phyloP scores from a whole-genome alignment of 2,113 vertebrate genomes.

The Scolopax mira region DNA sequence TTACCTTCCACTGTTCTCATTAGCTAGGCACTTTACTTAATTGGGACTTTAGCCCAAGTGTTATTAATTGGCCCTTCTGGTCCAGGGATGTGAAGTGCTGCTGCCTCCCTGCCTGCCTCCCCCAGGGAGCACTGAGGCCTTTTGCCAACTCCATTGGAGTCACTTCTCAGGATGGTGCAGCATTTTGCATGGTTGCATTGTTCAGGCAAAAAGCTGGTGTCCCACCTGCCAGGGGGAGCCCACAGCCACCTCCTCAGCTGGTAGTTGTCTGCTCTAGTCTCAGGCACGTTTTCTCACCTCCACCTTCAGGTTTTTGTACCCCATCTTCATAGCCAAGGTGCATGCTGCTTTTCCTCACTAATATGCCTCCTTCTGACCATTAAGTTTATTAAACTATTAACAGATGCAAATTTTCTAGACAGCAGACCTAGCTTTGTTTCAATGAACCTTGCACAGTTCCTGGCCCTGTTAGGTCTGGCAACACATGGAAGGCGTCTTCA shows the following conservation, averaged over 20 bases:
- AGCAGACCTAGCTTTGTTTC: background rate
- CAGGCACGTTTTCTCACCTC: background rate
- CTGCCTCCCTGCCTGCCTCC: background rate
- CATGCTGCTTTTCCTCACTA: background rate
- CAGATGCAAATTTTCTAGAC: background rate
- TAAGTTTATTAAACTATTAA: background rate
- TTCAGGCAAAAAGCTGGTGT: background rate
- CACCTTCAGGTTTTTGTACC: background rate
- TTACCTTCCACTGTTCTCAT: background rate
- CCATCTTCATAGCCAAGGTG: background rate
- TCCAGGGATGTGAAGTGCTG: background rate
- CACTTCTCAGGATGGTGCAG: accelerated
- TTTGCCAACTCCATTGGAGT: accelerated
- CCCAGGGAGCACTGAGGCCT: accelerated
- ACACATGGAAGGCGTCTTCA: background rate
- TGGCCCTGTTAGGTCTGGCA: background rate
- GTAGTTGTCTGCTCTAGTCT: background rate
- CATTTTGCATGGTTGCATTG: background rate
- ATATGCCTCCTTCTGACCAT: background rate
- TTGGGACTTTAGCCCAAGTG: background rate
- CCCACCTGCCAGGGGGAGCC: background rate
- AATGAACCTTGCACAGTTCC: background rate
- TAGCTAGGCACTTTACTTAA: background rate
- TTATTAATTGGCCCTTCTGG: background rate
- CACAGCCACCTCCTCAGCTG: accelerated